Conservation (phyloP, 2,113 vertebrate genomes). For the Petrocephalus zakoni region DNA sequence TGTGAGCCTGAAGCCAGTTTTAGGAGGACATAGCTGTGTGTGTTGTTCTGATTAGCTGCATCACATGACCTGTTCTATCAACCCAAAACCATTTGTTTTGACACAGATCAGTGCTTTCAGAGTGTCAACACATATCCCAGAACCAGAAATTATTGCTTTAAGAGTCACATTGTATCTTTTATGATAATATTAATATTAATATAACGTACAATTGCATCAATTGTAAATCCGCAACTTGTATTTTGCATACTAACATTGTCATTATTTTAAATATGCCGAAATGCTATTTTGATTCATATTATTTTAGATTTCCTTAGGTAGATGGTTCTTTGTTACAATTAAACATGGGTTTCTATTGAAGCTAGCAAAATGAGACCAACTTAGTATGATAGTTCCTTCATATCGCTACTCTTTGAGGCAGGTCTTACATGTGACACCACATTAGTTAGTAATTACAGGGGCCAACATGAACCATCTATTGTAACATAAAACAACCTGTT, state of each 20-base stretch:
- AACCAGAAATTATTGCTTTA: background rate
- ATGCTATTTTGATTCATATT: background rate
- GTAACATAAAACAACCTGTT: background rate
- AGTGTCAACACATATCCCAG: background rate
- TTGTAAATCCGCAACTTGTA: background rate
- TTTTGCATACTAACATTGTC: background rate
- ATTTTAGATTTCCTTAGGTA: background rate
- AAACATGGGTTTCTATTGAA: background rate
- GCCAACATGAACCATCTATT: background rate
- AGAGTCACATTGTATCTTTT: background rate
- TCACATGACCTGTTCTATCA: background rate
- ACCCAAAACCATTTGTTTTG: conserved; percentile 23
- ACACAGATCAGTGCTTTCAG: background rate
- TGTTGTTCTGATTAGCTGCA: background rate
- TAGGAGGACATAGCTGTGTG: background rate
- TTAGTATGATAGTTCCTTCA: background rate
- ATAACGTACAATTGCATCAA: background rate
- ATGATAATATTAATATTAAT: background rate
- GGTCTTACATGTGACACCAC: background rate
- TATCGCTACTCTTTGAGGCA: background rate
- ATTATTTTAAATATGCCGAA: background rate
- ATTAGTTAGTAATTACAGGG: background rate
- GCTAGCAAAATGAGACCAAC: background rate
- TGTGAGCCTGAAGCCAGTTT: background rate
- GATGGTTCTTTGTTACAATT: background rate